Evolutionary conservation across 2,113 vertebrate species (phyloP).

Genomic region (Nothobranchius furzeri): DNA sequence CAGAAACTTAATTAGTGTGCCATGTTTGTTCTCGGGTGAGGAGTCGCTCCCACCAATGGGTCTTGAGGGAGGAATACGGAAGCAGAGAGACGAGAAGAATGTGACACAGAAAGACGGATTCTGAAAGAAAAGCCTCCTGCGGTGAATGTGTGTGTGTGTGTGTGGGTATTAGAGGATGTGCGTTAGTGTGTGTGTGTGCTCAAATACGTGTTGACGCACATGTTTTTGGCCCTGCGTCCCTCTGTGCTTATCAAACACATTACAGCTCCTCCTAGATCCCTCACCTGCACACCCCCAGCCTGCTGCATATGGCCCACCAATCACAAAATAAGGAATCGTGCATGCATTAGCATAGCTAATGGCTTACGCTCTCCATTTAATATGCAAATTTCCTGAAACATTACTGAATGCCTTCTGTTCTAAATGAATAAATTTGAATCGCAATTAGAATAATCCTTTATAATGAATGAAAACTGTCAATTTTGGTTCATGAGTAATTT

Average conservation of each 20-base stretch:
- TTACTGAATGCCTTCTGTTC: slow-evolving; percentile 99
- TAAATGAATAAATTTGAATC: slow-evolving; percentile 99
- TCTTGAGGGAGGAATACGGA: slow-evolving; percentile 65
- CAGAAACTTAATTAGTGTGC: slow-evolving; percentile 77
- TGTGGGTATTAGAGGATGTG: slow-evolving; percentile 7
- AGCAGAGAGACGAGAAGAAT: slow-evolving; percentile 37
- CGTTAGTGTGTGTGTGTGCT: background rate
- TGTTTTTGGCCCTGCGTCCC: slow-evolving; percentile 69
- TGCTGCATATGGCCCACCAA: slow-evolving; percentile 99
- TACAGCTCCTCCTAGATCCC: slow-evolving; percentile 95
- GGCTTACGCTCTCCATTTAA: slow-evolving; percentile 99
- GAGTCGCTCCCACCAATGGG: slow-evolving; percentile 66
- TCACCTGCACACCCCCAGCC: slow-evolving; percentile 97
- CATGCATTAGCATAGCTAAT: slow-evolving; percentile 99
- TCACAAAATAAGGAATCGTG: slow-evolving; percentile 99
- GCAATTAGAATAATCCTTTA: slow-evolving; percentile 99
- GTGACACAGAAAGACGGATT: slow-evolving; percentile 57
- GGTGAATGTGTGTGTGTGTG: slow-evolving; percentile 2
- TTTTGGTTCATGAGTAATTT: slow-evolving; percentile 99
- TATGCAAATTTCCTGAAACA: slow-evolving; percentile 99
- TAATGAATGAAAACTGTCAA: slow-evolving; percentile 99
- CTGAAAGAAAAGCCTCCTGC: slow-evolving; percentile 39
- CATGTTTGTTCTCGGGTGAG: slow-evolving; percentile 67
- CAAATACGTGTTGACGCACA: slow-evolving; percentile 12
- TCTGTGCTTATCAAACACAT: slow-evolving; percentile 97